A percentile compares a stretch with the other conserved stretches of the same genome.
Evolutionary conservation across 1,140 invertebrate genomes (phyloP).

Genomic region (Drosophila funebris): DNA sequence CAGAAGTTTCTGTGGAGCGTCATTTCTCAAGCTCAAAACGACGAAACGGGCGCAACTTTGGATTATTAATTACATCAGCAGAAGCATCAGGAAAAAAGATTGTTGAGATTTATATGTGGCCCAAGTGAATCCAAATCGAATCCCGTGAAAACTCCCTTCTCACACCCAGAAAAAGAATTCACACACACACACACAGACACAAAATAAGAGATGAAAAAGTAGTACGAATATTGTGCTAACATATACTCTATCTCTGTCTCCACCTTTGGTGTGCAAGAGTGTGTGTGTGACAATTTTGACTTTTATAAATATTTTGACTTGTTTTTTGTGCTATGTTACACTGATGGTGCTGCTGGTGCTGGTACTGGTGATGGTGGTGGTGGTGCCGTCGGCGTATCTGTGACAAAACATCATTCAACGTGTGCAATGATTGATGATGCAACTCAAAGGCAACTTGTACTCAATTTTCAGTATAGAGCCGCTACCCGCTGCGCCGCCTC

Average conservation of each 20-base stretch:
- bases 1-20: constrained; percentile 55
- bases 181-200: too few species aligned
- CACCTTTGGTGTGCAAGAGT: neutral
- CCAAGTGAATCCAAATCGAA: constrained; percentile 71
- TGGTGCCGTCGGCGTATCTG: constrained; percentile 66
- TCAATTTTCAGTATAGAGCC: constrained; percentile 68
- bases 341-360: constrained; percentile 34
- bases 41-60: constrained; percentile 71
- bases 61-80: constrained; percentile 79
- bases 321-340: constrained; percentile 40
- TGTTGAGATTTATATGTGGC: constrained; percentile 59
- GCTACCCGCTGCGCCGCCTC: constrained; percentile 51
- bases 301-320: constrained; percentile 83
- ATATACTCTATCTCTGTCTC: constrained; percentile 9
- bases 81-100: constrained; percentile 33
- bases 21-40: constrained; percentile 80
- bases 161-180: constrained; percentile 11
- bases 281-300: constrained; percentile 75
- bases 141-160: constrained; percentile 40
- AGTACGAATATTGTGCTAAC: constrained; percentile 25
- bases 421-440: constrained; percentile 82
- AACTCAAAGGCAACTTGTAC: constrained; percentile 79
- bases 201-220: constrained; percentile 6
- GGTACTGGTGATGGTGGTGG: constrained; percentile 17
- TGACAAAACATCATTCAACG: constrained; percentile 81